phyloP scores from a whole-genome alignment of 2,888 invertebrate species.

The Zelleria hepariella region DNA sequence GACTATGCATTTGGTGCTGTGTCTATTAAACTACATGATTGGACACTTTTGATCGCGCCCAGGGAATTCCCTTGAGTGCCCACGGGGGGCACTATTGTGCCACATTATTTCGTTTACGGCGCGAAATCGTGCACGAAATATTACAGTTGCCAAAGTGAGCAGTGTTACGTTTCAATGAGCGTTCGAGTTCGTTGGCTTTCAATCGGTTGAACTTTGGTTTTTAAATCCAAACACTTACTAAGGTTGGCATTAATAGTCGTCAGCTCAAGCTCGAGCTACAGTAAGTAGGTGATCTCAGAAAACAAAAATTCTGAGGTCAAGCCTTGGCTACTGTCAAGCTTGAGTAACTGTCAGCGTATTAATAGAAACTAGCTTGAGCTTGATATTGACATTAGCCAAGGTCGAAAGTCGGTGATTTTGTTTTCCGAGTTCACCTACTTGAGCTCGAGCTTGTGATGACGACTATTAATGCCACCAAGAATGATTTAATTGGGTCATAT shows the following conservation, averaged over 20 bases:
- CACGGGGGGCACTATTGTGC: constrained; percentile 1
- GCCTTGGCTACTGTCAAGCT: no score
- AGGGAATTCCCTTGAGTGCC: not conserved
- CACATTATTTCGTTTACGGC: not conserved
- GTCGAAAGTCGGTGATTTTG: no score
- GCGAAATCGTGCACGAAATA: not conserved
- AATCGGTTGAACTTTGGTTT: not conserved
- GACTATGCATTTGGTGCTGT: no score
- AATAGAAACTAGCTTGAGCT: no score
- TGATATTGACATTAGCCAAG: no score
- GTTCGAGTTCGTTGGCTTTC: not conserved
- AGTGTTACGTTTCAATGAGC: not conserved
- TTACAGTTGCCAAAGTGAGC: not conserved
- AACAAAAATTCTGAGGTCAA: no score
- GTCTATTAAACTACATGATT: constrained; percentile 3
- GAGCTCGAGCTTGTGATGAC: no score
- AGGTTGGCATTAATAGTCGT: not conserved
- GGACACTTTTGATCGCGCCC: not conserved
- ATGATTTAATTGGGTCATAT: no score
- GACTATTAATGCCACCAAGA: no score
- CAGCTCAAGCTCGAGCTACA: not conserved
- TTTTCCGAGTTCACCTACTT: no score
- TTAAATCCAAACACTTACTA: not conserved
- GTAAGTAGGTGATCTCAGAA: no score
- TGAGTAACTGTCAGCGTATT: no score